A percentile compares a stretch with the other conserved stretches of the same genome.
phyloP scores from a whole-genome alignment of 1,140 invertebrate species.

The Rhizoglyphus robini region DNA sequence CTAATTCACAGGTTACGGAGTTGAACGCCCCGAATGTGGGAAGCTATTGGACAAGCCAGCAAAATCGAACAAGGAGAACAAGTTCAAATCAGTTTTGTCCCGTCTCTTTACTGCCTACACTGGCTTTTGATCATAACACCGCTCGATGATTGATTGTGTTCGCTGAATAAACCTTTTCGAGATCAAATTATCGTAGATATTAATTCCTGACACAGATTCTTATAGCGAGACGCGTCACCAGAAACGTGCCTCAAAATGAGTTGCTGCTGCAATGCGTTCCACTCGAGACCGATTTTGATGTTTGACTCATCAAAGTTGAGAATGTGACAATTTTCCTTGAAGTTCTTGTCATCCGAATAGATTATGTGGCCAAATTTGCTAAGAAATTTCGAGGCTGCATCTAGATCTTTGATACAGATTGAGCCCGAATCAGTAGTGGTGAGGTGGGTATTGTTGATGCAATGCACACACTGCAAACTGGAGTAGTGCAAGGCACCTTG shows the following conservation, averaged over 20 bases:
- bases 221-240: neutral
- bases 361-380: neutral
- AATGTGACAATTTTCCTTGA: neutral
- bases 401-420: slow-evolving; percentile 4
- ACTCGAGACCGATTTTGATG: slow-evolving; percentile 4
- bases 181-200: slow-evolving; percentile 11
- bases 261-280: slow-evolving; percentile 5
- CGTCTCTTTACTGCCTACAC: slow-evolving; percentile 26
- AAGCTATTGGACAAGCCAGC: slow-evolving; percentile 17
- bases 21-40: slow-evolving; percentile 19
- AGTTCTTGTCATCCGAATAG: neutral
- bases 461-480: neutral
- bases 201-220: slow-evolving; percentile 6
- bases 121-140: slow-evolving; percentile 16
- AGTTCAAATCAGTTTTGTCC: slow-evolving; percentile 23
- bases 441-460: neutral
- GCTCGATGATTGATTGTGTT: neutral
- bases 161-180: neutral
- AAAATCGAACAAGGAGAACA: slow-evolving; percentile 14
- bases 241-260: slow-evolving; percentile 11
- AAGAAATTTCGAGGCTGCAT: neutral
- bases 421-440: slow-evolving; percentile 8
- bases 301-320: slow-evolving; percentile 2
- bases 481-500: slow-evolving; percentile 7
- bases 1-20: slow-evolving; percentile 6